These are phyloP conservation scores for Plectropomus leopardus DNA, from an alignment of 2,113 vertebrate genomes.

Conservation along the genomic window DNA sequence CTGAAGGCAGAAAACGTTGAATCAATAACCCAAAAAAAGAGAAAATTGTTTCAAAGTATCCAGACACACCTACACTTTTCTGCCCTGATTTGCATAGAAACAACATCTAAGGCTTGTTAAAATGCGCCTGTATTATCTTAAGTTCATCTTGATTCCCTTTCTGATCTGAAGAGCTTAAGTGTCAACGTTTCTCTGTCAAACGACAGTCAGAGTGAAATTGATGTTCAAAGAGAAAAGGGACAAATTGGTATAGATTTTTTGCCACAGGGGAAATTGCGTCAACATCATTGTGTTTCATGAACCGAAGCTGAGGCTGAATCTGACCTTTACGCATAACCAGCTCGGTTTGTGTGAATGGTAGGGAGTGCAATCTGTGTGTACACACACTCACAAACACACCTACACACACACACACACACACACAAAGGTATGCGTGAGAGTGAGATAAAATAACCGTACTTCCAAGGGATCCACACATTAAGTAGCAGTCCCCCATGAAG, in stretches of 20 bases:
- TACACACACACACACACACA: slow-evolving; percentile 8
- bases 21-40: background rate
- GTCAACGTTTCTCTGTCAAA: background rate
- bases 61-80: background rate
- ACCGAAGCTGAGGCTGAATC: slow-evolving; percentile 48
- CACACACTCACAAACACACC: background rate
- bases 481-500: background rate
- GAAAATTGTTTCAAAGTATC: background rate
- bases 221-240: slow-evolving; percentile 54
- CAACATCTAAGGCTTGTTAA: background rate
- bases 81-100: background rate
- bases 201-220: slow-evolving; percentile 27
- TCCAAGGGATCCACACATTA: background rate
- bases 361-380: background rate
- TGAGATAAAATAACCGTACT: background rate
- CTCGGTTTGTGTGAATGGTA: slow-evolving; percentile 18
- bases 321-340: slow-evolving; percentile 56
- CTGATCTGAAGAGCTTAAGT: background rate
- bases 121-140: background rate
- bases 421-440: background rate
- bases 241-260: slow-evolving; percentile 70
- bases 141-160: background rate
- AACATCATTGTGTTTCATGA: slow-evolving; percentile 56
- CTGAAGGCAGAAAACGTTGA: background rate
- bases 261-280: slow-evolving; percentile 43